phyloP scores from a whole-genome alignment of 2,113 vertebrate genomes.

The Myxocyprinus asiaticus region DNA sequence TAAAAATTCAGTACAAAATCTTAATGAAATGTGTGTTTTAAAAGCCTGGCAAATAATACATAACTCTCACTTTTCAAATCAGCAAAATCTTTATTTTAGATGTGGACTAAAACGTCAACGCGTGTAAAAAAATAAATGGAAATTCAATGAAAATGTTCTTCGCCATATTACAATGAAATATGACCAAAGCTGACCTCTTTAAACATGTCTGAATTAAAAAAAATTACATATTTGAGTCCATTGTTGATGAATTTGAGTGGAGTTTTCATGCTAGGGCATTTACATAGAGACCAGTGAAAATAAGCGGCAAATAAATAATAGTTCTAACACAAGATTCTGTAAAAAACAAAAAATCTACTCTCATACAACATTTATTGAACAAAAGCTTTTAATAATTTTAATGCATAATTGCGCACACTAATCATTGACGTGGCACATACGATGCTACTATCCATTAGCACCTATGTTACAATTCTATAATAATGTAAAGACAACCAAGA shows the following conservation, averaged over 20 bases:
- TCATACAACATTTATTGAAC: background rate
- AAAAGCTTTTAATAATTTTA: background rate
- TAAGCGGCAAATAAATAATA: background rate
- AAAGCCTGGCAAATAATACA: background rate
- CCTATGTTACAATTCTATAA: background rate
- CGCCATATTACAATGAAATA: background rate
- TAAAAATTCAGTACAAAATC: background rate
- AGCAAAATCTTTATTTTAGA: background rate
- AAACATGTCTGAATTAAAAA: background rate
- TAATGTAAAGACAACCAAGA: background rate
- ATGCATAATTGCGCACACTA: background rate
- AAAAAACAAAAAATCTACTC: background rate
- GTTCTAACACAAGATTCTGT: background rate
- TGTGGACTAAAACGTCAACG: background rate
- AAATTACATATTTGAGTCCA: background rate
- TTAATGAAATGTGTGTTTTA: background rate
- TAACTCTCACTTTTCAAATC: background rate
- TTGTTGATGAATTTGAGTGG: background rate
- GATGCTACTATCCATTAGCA: background rate
- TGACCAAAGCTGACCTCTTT: background rate
- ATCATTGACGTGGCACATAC: background rate
- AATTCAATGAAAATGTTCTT: background rate
- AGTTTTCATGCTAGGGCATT: background rate
- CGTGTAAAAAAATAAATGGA: background rate
- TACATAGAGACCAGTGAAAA: background rate